Evolutionary conservation across 2,113 vertebrate genomes (phyloP), one percentile per base, ranked within the genome.

Genomic region (Typhlomys cinereus): DNA sequence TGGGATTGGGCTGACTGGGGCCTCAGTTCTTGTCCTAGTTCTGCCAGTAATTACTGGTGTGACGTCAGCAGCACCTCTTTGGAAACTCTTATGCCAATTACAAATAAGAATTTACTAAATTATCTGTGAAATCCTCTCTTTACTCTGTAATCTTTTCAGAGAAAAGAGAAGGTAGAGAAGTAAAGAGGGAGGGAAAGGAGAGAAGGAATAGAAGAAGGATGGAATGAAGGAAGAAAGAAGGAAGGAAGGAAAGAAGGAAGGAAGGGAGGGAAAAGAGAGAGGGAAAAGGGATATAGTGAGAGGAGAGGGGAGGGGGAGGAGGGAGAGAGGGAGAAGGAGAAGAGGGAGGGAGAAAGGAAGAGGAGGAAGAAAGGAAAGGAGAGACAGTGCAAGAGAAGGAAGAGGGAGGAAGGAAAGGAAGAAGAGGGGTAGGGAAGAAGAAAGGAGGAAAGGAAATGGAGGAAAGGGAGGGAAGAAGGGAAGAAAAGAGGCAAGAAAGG

Each of bases 71-170:
- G 76, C 14, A 46, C 46, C 59, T 66, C 76, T 76, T 73, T 85
- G 67, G 41, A 84, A 92, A 92, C 59, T 87, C 62, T 64, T 71
- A 39, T 7, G n/a, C 59, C n/a, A 61, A 11, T 34, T 79, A 36
- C 73, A 85, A 52, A 84, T 10, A 76, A 85, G 46, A 31, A 6
- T 11, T 76, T 75, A 25, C 23, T 50, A 59, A 69, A 41, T 78
- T 41, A 83, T 69, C 34, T 48, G 1, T 48, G 34, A 91, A 34
- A n/a, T 29, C 31, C 17, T 15, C 15, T 84, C 64, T 73, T 64
- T 92, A n/a, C 36, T 74, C 69, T 89, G 73, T 69, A 29, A 84
- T 52, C 75, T 48, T 85, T 54, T 71, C 39, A 86, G 48, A 62
- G 29, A 62, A 66, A 85, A 81, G 17, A n/a, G 29, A 8, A 46